A percentile compares a stretch with the other conserved stretches of the same genome.
Conservation (phyloP, 2,797 vertebrate genomes). For the Synanceia verrucosa region DNA sequence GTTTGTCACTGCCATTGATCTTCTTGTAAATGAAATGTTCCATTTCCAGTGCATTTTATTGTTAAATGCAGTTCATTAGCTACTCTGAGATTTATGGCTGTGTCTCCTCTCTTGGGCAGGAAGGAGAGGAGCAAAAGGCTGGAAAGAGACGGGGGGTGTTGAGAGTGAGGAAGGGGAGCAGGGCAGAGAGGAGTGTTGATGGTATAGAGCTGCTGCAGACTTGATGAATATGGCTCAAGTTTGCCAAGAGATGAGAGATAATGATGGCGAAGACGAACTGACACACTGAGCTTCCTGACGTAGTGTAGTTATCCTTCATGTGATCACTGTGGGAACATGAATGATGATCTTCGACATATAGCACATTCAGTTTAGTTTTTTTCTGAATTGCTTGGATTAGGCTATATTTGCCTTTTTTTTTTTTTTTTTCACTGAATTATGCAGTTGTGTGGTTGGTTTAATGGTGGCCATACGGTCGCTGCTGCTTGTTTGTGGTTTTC, state of each 20-base stretch:
- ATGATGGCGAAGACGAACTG: constrained; percentile 49
- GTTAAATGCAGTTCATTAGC: constrained; percentile 88
- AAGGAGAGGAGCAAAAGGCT: constrained; percentile 25
- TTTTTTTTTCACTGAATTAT: not conserved
- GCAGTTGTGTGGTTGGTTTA: not conserved
- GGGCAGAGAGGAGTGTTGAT: constrained; percentile 45
- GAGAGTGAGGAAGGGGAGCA: constrained; percentile 26
- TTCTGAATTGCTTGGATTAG: not conserved
- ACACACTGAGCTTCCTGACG: constrained; percentile 42
- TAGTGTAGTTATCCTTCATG: constrained; percentile 38
- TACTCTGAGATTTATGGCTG: constrained; percentile 79
- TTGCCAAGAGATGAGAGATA: constrained; percentile 57
- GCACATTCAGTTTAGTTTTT: not conserved
- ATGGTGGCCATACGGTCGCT: not conserved
- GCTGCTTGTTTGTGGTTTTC: not conserved
- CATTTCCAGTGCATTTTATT: constrained; percentile 85
- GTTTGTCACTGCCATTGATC: constrained; percentile 82
- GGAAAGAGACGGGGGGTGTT: constrained; percentile 12
- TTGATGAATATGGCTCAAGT: constrained; percentile 64
- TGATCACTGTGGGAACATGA: constrained; percentile 31
- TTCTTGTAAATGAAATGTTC: constrained; percentile 85
- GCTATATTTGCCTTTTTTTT: not conserved
- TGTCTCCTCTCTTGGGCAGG: constrained; percentile 60
- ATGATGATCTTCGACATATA: not conserved
- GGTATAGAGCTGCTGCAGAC: constrained; percentile 45